These are phyloP conservation scores for Sorex fumeus DNA, from an alignment of 2,113 vertebrate genomes.

Conservation along the genomic window DNA sequence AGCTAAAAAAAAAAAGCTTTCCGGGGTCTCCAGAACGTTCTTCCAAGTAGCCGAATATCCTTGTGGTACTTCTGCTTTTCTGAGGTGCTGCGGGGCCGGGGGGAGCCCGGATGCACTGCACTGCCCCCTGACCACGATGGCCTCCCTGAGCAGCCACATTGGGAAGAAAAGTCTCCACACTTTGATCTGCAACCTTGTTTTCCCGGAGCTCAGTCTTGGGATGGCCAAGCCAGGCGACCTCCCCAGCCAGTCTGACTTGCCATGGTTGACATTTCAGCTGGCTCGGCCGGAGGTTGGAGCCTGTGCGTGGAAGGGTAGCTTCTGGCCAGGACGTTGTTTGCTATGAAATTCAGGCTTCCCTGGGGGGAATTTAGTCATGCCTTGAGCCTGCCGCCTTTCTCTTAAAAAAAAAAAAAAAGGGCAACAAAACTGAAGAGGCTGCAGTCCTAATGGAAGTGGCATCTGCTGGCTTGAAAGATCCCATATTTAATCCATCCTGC, in stretches of 20 bases:
- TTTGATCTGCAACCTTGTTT: conserved; percentile 64
- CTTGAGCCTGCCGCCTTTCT: background rate
- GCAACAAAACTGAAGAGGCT: background rate
- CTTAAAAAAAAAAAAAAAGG: conserved; percentile 17
- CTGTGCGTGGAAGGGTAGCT: conserved; percentile 29
- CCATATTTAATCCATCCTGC: conserved; percentile 30
- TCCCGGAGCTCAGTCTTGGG: background rate
- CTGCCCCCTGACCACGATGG: no score
- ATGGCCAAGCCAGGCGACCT: conserved; percentile 27
- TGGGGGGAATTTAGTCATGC: conserved; percentile 60
- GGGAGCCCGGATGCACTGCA: no score
- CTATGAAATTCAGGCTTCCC: conserved; percentile 61
- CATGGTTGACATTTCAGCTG: conserved; percentile 57
- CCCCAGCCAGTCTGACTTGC: background rate
- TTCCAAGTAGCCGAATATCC: background rate
- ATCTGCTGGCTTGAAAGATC: conserved; percentile 63
- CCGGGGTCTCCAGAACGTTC: background rate
- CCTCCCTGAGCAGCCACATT: background rate
- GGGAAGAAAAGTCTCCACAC: background rate
- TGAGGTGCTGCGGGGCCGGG: background rate
- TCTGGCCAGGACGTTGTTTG: conserved; percentile 67
- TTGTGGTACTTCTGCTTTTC: background rate
- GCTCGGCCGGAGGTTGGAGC: conserved; percentile 61
- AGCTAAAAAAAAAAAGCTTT: no score
- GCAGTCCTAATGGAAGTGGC: conserved; percentile 61